These are phyloP conservation scores for Drosophila nasuta DNA, from an alignment of 1,140 invertebrate genomes.

Conservation along the genomic window DNA sequence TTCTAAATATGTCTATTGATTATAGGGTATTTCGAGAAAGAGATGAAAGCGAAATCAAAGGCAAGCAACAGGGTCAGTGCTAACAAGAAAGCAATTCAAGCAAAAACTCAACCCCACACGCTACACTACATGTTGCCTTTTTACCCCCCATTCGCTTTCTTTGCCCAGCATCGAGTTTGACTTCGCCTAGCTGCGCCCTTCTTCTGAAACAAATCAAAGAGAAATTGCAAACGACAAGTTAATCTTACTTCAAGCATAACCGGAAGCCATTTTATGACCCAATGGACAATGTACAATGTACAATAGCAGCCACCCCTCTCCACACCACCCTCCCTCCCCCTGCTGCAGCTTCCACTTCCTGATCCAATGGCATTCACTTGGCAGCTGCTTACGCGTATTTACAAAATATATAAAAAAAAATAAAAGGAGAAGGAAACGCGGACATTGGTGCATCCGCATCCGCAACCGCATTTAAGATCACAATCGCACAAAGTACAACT, in stretches of 20 bases:
- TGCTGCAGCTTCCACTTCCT: neutral
- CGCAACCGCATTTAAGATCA: conserved; percentile 39
- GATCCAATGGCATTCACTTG: conserved; percentile 21
- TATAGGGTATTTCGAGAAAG: conserved; percentile 28
- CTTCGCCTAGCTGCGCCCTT: conserved; percentile 1
- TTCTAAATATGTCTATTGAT: neutral
- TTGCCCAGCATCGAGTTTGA: no score
- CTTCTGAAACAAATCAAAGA: conserved; percentile 82
- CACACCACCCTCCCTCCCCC: neutral
- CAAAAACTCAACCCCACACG: conserved; percentile 13
- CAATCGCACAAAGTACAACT: conserved; percentile 56
- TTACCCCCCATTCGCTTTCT: neutral
- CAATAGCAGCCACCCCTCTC: conserved; percentile 8
- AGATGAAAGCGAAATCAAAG: conserved; percentile 70
- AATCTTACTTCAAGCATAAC: conserved; percentile 84
- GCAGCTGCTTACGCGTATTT: conserved; percentile 51
- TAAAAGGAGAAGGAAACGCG: conserved; percentile 9
- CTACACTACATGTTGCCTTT: conserved; percentile 4
- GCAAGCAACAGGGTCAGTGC: conserved; percentile 39
- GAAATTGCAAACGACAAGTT: conserved; percentile 85
- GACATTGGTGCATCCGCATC: conserved; percentile 61
- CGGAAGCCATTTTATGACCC: conserved; percentile 84
- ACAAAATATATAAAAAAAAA: conserved; percentile 25
- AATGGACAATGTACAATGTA: conserved; percentile 68
- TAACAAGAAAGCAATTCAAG: conserved; percentile 34